Evolutionary conservation across 2,797 vertebrate genomes (phyloP), one percentile per base, ranked within the genome.

Genomic region (Falco concolor): DNA sequence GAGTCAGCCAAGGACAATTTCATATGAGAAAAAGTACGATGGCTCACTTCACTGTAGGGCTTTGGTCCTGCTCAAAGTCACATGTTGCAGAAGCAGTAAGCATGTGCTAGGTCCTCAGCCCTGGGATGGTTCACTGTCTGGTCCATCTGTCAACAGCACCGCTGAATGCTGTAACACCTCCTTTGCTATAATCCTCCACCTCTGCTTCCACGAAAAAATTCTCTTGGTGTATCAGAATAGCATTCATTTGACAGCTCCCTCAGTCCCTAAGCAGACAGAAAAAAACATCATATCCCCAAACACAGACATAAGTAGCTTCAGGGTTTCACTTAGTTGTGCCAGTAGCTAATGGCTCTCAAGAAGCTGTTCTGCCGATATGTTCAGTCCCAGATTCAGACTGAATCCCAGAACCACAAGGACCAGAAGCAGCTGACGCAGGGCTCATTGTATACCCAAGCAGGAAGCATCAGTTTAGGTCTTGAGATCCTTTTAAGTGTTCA

Each of bases 301-400:
- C 5, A 77, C 0, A 14, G 40, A 53, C 0, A 0, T 42, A 75
- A 75, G 24, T 8, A 60, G 69, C 18, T 70, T 64, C 45, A 84
- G 52, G 20, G 50, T 72, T 81, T 83, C 40, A 61, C 27, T 75
- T 20, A 63, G 36, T 15, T 87, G 17, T 84, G 34, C 34, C 34
- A 77, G 17, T 8, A 92, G 32, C 15, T 47, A 75, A 75, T 13
- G 54, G 24, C 45, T 86, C 79, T 84, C 32, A 50, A 81, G 79
- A 75, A 90, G 34, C 38, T 81, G 30, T 61, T 93, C 85, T 52
- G 50, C 76, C 76, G 57, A 44, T 32, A 42, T 0, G 1, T 65
- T 72, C 50, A 44, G 45, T 74, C 34, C 19, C 60, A 73, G 34
- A 21, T 83, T 32, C 44, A 78, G 61, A 78, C 86, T 14, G 52